Evolutionary conservation across 2,113 vertebrate species (phyloP).

Genomic region (Chunga burmeisteri): DNA sequence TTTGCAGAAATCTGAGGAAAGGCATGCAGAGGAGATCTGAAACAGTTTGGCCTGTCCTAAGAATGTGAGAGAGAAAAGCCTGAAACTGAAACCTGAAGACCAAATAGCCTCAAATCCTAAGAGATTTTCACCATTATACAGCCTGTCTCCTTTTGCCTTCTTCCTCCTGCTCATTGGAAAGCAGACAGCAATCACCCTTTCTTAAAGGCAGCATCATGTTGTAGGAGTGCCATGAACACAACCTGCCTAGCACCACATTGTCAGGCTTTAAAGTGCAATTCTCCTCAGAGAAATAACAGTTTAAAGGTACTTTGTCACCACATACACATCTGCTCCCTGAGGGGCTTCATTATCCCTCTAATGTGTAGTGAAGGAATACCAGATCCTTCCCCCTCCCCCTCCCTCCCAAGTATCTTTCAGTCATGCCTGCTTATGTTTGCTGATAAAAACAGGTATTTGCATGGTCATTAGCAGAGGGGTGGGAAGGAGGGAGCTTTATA

Average conservation of each 20-base stretch:
- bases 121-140: not conserved
- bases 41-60: not conserved
- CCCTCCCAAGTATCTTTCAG: slow-evolving; percentile 8
- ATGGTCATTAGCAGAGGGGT: slow-evolving; percentile 7
- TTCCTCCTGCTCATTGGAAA: not conserved
- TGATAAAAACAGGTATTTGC: slow-evolving; percentile 50
- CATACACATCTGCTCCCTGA: not conserved
- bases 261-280: not conserved
- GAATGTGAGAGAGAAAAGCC: not conserved
- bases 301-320: slow-evolving; percentile 48
- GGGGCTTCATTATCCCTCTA: slow-evolving; percentile 31
- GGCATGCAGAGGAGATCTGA: not conserved
- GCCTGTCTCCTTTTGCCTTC: not conserved
- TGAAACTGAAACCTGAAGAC: not conserved
- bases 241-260: not conserved
- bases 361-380: not conserved
- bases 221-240: not conserved
- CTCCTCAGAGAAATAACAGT: slow-evolving; percentile 4
- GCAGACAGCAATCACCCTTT: not conserved
- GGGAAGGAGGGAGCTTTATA: not conserved
- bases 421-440: slow-evolving; percentile 47
- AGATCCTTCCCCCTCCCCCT: not conserved
- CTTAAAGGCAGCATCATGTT: not conserved
- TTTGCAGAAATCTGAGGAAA: not conserved
- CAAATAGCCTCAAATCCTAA: not conserved